A percentile compares a stretch with the other conserved stretches of the same genome.
Evolutionary conservation across 2,113 vertebrate species (phyloP).

Genomic region (Coregonus clupeaformis): DNA sequence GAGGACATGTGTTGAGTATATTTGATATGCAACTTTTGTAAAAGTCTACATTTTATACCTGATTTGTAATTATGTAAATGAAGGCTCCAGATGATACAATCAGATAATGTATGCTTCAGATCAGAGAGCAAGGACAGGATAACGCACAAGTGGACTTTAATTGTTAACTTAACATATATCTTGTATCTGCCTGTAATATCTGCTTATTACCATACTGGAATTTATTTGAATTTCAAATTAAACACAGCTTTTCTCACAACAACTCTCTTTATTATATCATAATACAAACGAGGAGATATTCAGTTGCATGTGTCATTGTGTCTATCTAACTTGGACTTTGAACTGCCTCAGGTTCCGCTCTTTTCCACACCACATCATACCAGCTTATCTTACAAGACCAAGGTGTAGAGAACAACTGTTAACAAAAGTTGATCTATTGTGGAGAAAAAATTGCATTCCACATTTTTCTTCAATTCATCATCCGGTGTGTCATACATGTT

Average conservation of each 20-base stretch:
- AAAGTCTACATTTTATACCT: slow-evolving; percentile 69
- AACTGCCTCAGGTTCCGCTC: background rate
- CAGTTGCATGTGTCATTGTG: background rate
- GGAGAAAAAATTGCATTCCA: no score
- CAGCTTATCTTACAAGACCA: no score
- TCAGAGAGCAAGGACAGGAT: slow-evolving; percentile 27
- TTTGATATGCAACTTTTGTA: slow-evolving; percentile 72
- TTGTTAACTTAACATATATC: slow-evolving; percentile 22
- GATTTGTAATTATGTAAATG: slow-evolving; percentile 62
- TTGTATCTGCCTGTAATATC: slow-evolving; percentile 39
- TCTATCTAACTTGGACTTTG: background rate
- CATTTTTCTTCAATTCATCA: no score
- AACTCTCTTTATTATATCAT: background rate
- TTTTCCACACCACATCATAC: slow-evolving; percentile 1
- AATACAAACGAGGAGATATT: background rate
- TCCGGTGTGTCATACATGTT: no score
- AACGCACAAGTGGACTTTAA: slow-evolving; percentile 36
- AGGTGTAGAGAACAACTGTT: no score
- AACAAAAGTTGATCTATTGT: no score
- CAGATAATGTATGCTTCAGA: slow-evolving; percentile 43
- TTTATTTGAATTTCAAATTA: slow-evolving; percentile 56
- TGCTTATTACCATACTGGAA: slow-evolving; percentile 46
- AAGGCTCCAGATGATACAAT: slow-evolving; percentile 42
- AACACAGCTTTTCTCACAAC: slow-evolving; percentile 64
- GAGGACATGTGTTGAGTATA: slow-evolving; percentile 54